Conservation (phyloP, 2,888 invertebrate genomes). For the Ennomos fuscantarius region DNA sequence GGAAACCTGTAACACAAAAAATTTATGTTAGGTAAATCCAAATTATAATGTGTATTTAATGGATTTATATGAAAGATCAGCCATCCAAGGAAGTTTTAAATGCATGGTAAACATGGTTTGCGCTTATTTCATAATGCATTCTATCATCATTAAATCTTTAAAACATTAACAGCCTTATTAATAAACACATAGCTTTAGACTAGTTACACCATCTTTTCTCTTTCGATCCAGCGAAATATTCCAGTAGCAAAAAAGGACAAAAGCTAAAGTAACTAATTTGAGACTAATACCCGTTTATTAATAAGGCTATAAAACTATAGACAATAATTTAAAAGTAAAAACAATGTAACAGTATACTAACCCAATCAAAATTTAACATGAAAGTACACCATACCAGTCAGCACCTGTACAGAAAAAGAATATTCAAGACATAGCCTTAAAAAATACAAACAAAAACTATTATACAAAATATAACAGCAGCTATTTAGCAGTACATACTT, state of each 20-base stretch:
- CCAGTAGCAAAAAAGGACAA: no score
- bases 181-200: no score
- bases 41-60: background rate
- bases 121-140: slow-evolving; percentile 79
- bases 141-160: slow-evolving; percentile 69
- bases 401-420: slow-evolving; percentile 9
- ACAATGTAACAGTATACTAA: slow-evolving; percentile 3
- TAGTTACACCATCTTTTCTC: no score
- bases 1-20: slow-evolving; percentile 17
- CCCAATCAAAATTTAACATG: background rate
- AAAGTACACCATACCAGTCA: background rate
- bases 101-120: slow-evolving; percentile 83
- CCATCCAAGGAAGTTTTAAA: slow-evolving; percentile 85
- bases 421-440: background rate
- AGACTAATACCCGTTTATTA: no score
- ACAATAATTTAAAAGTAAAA: no score
- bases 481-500: slow-evolving; percentile 11
- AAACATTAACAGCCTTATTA: no score
- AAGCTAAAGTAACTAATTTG: no score
- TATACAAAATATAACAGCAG: no score
- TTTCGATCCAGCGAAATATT: no score
- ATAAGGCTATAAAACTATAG: no score
- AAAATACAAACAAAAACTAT: background rate
- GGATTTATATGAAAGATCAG: slow-evolving; percentile 52
- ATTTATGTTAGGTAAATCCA: background rate